Percentiles rank a stretch among this genome's conserved stretches.
Conservation (phyloP, 2,797 vertebrate species). For the Syngnathus rostellatus region DNA sequence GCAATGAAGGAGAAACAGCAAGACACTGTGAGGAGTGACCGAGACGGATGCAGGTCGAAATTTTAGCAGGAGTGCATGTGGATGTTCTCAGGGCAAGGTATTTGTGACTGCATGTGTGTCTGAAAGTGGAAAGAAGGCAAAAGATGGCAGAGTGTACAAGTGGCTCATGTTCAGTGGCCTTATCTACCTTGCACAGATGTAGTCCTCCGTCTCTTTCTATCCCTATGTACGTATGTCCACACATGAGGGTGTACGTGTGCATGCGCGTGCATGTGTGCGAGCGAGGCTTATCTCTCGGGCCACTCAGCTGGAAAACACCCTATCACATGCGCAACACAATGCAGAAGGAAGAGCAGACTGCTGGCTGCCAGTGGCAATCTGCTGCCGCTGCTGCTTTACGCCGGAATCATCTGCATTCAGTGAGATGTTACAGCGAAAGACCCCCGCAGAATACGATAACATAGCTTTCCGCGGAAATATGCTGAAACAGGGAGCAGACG, state of each 20-base stretch:
- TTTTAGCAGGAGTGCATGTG: constrained; percentile 11
- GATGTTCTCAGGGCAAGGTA: constrained; percentile 12
- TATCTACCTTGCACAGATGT: constrained; percentile 63
- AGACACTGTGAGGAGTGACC: constrained; percentile 10
- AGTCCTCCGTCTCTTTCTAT: constrained; percentile 27
- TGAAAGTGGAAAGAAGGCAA: constrained; percentile 22
- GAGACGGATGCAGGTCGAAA: constrained; percentile 20
- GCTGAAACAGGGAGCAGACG: constrained; percentile 4
- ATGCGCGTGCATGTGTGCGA: constrained; percentile 6
- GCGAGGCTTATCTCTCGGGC: constrained; percentile 54
- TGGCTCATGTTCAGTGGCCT: constrained; percentile 40
- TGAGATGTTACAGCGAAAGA: constrained; percentile 34
- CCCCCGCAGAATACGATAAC: constrained; percentile 9
- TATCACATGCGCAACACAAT: constrained; percentile 43
- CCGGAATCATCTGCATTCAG: constrained; percentile 33
- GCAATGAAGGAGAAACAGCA: constrained; percentile 2
- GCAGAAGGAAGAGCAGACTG: constrained; percentile 29
- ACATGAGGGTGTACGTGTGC: constrained; percentile 6
- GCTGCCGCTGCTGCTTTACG: constrained; percentile 12
- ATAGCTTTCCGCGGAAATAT: constrained; percentile 13
- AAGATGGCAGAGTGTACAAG: not conserved
- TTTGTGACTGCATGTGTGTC: constrained; percentile 14
- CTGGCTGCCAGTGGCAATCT: constrained; percentile 25
- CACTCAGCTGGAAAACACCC: constrained; percentile 53
- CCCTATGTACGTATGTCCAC: constrained; percentile 26